Conservation (phyloP, 2,888 invertebrate species). For the Macrosoma leucophasiata region DNA sequence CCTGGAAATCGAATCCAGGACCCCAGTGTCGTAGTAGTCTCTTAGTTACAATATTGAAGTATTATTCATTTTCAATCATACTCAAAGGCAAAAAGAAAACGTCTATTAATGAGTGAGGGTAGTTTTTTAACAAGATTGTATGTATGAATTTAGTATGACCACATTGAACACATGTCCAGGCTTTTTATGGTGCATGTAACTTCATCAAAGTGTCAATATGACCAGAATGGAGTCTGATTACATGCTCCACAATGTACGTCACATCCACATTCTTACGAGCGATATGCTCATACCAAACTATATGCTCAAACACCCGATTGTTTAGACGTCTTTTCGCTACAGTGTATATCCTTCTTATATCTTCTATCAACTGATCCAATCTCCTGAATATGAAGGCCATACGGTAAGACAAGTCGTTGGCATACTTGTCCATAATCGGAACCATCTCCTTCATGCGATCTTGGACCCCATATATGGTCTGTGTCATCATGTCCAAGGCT, state of each 20-base stretch:
- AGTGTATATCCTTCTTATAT: slow-evolving; percentile 27
- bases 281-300: slow-evolving; percentile 32
- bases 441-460: slow-evolving; percentile 27
- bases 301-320: slow-evolving; percentile 11
- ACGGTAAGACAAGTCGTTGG: slow-evolving; percentile 19
- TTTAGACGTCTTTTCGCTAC: background rate
- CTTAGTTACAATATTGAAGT: too few species aligned
- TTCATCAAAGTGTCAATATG: background rate
- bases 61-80: too few species aligned
- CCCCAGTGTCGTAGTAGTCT: too few species aligned
- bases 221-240: slow-evolving; percentile 28
- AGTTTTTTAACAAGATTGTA: too few species aligned
- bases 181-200: too few species aligned
- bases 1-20: too few species aligned
- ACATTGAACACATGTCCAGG: too few species aligned
- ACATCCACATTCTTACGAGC: slow-evolving; percentile 34
- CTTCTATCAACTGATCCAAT: slow-evolving; percentile 29
- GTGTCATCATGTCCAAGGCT: slow-evolving; percentile 33
- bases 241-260: slow-evolving; percentile 35
- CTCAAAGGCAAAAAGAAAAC: too few species aligned
- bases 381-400: slow-evolving; percentile 31
- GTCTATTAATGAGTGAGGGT: too few species aligned
- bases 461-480: slow-evolving; percentile 34
- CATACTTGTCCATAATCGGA: slow-evolving; percentile 17
- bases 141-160: too few species aligned